Evolutionary conservation across 2,797 vertebrate genomes (phyloP).

Genomic region (Pangasius krempfi): DNA sequence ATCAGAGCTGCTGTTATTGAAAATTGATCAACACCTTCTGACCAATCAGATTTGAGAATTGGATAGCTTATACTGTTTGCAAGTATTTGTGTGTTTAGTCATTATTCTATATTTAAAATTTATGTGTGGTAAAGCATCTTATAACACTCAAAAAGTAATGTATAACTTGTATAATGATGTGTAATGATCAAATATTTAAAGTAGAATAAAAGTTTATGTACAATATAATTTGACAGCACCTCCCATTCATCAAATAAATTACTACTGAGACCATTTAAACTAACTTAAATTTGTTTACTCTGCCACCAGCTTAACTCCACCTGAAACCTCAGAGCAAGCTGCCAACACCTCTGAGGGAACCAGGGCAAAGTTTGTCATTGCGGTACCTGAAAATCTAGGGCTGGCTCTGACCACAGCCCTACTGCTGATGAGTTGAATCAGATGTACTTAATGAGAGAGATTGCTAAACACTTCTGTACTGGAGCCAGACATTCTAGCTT

Average conservation of each 20-base stretch:
- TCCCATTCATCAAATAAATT: not conserved
- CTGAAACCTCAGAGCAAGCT: not conserved
- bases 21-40: not conserved
- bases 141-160: not conserved
- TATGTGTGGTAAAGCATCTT: not conserved
- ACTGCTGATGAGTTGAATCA: not conserved
- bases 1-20: not conserved
- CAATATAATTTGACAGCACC: not conserved
- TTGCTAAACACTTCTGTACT: not conserved
- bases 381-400: not conserved
- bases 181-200: not conserved
- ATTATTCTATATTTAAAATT: not conserved
- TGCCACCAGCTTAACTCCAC: not conserved
- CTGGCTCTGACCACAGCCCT: not conserved
- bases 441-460: not conserved
- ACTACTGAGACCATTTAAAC: not conserved
- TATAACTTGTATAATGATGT: not conserved
- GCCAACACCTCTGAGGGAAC: not conserved
- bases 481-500: not conserved
- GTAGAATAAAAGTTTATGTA: not conserved
- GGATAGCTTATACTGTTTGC: not conserved
- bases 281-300: conserved; percentile 6
- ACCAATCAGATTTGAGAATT: not conserved
- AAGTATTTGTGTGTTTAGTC: not conserved
- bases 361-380: conserved; percentile 10